These are phyloP conservation scores for Motacilla alba DNA, from an alignment of 2,113 vertebrate species.

Conservation along the genomic window DNA sequence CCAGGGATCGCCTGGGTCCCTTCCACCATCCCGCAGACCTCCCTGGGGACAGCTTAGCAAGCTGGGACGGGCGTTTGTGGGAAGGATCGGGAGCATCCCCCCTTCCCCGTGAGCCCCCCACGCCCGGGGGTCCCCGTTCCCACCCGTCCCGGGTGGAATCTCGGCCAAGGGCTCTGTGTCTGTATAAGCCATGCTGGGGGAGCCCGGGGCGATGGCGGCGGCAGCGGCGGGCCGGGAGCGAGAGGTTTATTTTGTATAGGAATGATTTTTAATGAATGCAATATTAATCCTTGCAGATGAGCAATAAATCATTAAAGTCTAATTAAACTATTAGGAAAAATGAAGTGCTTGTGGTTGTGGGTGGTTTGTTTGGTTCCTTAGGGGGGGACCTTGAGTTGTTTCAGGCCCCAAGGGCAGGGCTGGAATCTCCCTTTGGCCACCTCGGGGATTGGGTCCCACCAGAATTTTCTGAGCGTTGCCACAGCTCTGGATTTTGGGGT, in stretches of 20 bases:
- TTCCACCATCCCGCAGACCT: background rate
- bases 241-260: conserved; percentile 82
- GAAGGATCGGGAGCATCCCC: background rate
- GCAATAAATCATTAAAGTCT: conserved; percentile 83
- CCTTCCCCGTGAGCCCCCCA: background rate
- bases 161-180: conserved; percentile 65
- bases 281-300: conserved; percentile 84
- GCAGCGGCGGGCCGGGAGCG: conserved; percentile 57
- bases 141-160: background rate
- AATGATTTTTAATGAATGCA: conserved; percentile 85
- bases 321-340: conserved; percentile 72
- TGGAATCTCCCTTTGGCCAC: background rate
- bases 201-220: conserved; percentile 6
- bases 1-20: background rate
- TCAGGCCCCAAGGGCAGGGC: fast-evolving
- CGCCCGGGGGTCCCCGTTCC: fast-evolving
- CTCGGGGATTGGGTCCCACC: fast-evolving
- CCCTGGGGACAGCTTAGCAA: background rate
- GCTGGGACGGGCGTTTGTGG: background rate
- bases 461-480: fast-evolving
- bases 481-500: background rate
- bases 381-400: fast-evolving
- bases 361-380: background rate
- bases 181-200: conserved; percentile 62
- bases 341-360: background rate